These are phyloP conservation scores for Dermatemys mawii DNA, from an alignment of 2,113 vertebrate species.

Conservation along the genomic window DNA sequence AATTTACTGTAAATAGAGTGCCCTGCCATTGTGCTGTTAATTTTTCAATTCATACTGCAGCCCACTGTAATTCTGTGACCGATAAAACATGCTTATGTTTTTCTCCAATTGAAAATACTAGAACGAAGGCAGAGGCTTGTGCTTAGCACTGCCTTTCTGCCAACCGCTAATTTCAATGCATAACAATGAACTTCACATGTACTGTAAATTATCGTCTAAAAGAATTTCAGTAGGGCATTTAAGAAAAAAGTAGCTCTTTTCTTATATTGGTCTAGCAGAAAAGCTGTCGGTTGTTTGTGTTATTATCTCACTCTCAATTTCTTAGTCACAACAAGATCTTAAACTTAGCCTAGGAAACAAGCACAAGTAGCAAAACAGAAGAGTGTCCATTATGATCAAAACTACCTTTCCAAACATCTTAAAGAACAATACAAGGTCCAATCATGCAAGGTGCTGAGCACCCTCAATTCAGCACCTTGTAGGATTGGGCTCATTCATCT, in stretches of 20 bases:
- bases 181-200: slow-evolving; percentile 28
- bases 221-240: neutral
- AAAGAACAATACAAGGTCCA: neutral
- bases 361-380: neutral
- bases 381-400: neutral
- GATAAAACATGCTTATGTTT: neutral
- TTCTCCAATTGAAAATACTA: neutral
- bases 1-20: slow-evolving; percentile 8
- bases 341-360: neutral
- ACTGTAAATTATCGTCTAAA: slow-evolving; percentile 12
- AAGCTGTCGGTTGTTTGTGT: neutral
- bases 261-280: neutral
- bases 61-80: neutral
- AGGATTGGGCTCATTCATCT: slow-evolving; percentile 36
- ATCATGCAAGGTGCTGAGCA: neutral
- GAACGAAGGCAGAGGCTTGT: neutral
- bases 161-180: slow-evolving; percentile 30
- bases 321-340: neutral
- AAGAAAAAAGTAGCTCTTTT: neutral
- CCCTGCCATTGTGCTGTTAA: neutral
- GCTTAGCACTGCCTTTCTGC: neutral
- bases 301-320: neutral
- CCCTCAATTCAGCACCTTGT: slow-evolving; percentile 12
- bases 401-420: neutral
- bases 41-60: neutral